phyloP scores from a whole-genome alignment of 2,797 vertebrate genomes.

The Diglossa cyanea region DNA sequence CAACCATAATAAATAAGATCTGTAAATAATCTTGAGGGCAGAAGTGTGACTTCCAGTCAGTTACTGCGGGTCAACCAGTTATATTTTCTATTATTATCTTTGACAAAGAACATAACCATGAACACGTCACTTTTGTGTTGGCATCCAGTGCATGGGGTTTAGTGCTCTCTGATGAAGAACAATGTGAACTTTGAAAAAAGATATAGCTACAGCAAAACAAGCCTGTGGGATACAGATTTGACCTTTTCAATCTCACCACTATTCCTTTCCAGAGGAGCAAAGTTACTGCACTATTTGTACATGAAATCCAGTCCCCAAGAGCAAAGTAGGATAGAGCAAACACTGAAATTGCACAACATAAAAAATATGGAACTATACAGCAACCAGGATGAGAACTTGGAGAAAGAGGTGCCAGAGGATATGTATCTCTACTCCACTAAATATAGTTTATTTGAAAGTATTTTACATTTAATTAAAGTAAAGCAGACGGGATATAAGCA shows the following conservation, averaged over 20 bases:
- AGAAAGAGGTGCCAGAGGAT: constrained; percentile 39
- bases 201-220: neutral
- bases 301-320: neutral
- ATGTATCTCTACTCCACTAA: constrained; percentile 59
- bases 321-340: neutral
- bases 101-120: neutral
- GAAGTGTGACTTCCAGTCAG: neutral
- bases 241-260: neutral
- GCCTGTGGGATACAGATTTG: neutral
- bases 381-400: constrained; percentile 44
- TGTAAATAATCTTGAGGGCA: neutral
- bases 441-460: constrained; percentile 73
- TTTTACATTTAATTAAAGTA: constrained; percentile 73
- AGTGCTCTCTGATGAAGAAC: neutral
- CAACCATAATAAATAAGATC: neutral
- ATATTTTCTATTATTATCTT: neutral
- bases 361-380: constrained; percentile 44
- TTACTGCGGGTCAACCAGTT: neutral
- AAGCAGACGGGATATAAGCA: constrained; percentile 70
- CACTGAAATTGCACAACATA: neutral
- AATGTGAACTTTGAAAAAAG: neutral
- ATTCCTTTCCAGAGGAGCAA: neutral
- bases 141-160: neutral
- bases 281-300: neutral
- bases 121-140: neutral